Evolutionary conservation across 2,888 invertebrate genomes (phyloP).

Genomic region (Lumbricus terrestris): DNA sequence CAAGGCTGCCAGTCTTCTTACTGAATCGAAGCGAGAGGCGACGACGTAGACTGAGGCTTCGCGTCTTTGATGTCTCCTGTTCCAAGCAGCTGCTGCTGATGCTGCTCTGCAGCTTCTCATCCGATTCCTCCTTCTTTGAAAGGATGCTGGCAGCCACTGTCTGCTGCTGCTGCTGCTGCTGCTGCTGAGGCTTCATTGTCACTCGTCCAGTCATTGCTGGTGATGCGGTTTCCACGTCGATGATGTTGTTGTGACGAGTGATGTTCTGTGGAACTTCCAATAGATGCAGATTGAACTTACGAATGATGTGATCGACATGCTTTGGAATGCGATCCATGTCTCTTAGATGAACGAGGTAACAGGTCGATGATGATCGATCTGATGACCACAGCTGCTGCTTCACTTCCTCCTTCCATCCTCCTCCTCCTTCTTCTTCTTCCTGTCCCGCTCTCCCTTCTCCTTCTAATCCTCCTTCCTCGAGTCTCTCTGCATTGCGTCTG

Average conservation of each 20-base stretch:
- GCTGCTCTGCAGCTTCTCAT: neutral
- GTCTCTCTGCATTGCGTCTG: neutral
- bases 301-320: neutral
- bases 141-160: neutral
- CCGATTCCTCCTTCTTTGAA: neutral
- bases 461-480: neutral
- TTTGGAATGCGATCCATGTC: neutral
- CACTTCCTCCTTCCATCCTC: neutral
- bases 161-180: neutral
- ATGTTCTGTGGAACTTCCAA: neutral
- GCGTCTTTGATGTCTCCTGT: neutral
- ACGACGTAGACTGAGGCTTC: neutral
- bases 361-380: no score
- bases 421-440: neutral
- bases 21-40: neutral
- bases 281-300: neutral
- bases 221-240: neutral
- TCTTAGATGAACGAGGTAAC: neutral
- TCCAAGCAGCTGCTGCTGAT: neutral
- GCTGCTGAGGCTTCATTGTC: neutral
- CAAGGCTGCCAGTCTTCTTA: neutral
- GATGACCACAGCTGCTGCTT: no score
- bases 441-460: neutral
- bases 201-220: neutral
- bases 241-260: neutral